Base-by-base conservation (phyloP, 2,888 invertebrate genomes). In the Conchocele bisecta region DNA sequence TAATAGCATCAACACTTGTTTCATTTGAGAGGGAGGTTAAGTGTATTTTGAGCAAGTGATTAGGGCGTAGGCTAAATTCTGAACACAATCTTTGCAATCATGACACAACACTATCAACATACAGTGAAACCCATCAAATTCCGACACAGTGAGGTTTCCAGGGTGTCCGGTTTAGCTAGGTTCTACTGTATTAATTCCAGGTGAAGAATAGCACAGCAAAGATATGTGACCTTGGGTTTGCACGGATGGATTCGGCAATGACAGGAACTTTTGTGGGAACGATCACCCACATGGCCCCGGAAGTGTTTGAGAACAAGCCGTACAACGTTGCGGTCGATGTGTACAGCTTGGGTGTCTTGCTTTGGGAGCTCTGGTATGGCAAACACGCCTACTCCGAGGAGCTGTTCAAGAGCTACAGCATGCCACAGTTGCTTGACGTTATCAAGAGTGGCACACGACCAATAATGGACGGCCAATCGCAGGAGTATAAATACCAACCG, bases 151-250 rank as follows among this genome's bases (percentile, higher is more conserved):
- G 6, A n/a, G n/a, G n/a, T n/a, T n/a, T n/a, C n/a, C n/a, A n/a
- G n/a, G n/a, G n/a, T n/a, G n/a, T n/a, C n/a, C n/a, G n/a, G n/a
- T n/a, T n/a, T n/a, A n/a, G n/a, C n/a, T n/a, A n/a, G n/a, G n/a
- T n/a, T n/a, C n/a, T n/a, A n/a, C 24, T 46, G 15, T 46, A 42
- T 37, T 46, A 20, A 24, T 63, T 63, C 3, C 65, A 83, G 83
- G 67, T 83, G n/a, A 79, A 78, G 44, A 37, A 74, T 26, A 56
- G 58, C 2, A 50, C 22, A 20, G 81, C 87, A 13, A 88, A 86
- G 58, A 77, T 89, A 15, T 84, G 85, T 28, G 89, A 88, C 63
- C 77, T 89, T 17, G 89, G 89, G 0, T 81, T 87, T 42, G 82
- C 86, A 13, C 86, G 85, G 65, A 72, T 71, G 6, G 85, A 79